A percentile compares a stretch with the other conserved stretches of the same genome.
phyloP scores from a whole-genome alignment of 2,888 invertebrate species.

The Cyclophora punctaria region DNA sequence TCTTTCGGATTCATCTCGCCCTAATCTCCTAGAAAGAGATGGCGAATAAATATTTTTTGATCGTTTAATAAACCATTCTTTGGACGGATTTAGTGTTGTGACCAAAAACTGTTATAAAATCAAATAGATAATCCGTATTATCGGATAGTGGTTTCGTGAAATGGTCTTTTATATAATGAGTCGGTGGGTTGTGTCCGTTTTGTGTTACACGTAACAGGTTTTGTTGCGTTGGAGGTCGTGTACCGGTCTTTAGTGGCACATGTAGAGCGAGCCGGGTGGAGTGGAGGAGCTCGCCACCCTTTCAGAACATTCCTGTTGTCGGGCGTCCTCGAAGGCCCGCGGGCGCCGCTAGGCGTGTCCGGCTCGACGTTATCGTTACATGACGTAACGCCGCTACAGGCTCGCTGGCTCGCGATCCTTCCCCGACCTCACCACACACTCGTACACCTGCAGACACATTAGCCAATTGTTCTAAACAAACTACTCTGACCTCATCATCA shows the following conservation, averaged over 20 bases:
- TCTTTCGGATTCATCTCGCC: slow-evolving; percentile 56
- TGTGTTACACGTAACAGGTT: slow-evolving; percentile 70
- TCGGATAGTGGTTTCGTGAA: slow-evolving; percentile 25
- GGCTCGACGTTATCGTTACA: slow-evolving; percentile 56
- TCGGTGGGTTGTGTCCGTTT: slow-evolving; percentile 40
- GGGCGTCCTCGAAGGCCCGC: slow-evolving; percentile 57
- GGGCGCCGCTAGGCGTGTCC: slow-evolving; percentile 70
- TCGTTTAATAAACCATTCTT: slow-evolving; percentile 38
- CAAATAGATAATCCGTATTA: slow-evolving; percentile 21
- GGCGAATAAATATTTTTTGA: slow-evolving; percentile 48
- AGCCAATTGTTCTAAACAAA: slow-evolving; percentile 7
- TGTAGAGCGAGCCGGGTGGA: slow-evolving; percentile 56
- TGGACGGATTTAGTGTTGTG: slow-evolving; percentile 40
- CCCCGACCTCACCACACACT: slow-evolving; percentile 21
- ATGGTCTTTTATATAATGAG: slow-evolving; percentile 34
- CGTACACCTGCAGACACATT: slow-evolving; percentile 29
- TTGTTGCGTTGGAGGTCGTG: slow-evolving; percentile 67
- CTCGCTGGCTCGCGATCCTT: slow-evolving; percentile 22
- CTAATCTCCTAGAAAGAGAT: slow-evolving; percentile 49
- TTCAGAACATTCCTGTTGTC: slow-evolving; percentile 55
- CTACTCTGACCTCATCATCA: slow-evolving; percentile 4
- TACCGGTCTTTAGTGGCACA: slow-evolving; percentile 68
- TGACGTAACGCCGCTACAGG: slow-evolving; percentile 58
- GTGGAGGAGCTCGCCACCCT: slow-evolving; percentile 42
- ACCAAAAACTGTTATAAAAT: slow-evolving; percentile 34